Evolutionary conservation across 2,888 invertebrate genomes (phyloP).

Genomic region (Schizaphis graminum): DNA sequence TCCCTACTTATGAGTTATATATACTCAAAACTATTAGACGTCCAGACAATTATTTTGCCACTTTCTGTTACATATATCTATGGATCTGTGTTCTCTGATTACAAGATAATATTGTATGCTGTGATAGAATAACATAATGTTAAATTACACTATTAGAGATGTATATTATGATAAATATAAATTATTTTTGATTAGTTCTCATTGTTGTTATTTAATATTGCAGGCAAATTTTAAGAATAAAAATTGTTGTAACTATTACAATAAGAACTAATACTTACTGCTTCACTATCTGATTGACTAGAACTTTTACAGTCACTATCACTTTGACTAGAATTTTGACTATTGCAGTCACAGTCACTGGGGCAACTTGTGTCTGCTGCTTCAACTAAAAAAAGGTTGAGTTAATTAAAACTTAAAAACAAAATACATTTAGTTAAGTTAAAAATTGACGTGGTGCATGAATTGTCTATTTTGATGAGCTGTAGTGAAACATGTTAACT

Average conservation of each 20-base stretch:
- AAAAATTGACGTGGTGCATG: slow-evolving; percentile 2
- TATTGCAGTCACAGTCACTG: not conserved
- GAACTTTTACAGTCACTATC: slow-evolving; percentile 5
- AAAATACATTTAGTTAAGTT: not conserved
- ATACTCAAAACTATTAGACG: not conserved
- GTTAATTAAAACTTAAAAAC: not conserved
- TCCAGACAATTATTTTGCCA: no score
- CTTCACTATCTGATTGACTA: slow-evolving; percentile 46
- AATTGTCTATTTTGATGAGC: slow-evolving; percentile 12
- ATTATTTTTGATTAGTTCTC: not conserved
- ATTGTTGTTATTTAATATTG: not conserved
- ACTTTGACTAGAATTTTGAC: slow-evolving; percentile 37
- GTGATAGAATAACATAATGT: not conserved
- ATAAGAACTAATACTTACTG: not conserved
- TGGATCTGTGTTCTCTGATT: not conserved
- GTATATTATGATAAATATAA: not conserved
- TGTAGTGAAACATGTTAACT: not conserved
- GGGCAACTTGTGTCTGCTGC: slow-evolving; percentile 26
- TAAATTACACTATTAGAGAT: not conserved
- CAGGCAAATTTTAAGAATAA: not conserved
- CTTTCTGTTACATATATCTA: not conserved
- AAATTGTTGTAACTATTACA: not conserved
- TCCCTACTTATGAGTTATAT: not conserved
- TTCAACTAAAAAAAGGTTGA: slow-evolving; percentile 25
- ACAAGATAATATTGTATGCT: not conserved